phyloP scores from a whole-genome alignment of 2,888 invertebrate species.

The Synanthedon formicaeformis region DNA sequence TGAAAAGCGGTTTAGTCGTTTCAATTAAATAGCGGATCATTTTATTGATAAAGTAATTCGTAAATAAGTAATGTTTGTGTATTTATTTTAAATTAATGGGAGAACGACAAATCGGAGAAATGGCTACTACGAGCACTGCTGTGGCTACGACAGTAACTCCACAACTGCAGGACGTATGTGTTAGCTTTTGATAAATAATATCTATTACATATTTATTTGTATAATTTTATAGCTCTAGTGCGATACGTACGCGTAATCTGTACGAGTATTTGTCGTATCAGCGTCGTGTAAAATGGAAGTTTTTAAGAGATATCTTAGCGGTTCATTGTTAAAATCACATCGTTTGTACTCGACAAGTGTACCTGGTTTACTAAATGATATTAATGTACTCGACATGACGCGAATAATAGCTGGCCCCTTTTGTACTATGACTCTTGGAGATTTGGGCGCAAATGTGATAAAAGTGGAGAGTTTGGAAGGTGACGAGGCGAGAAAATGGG shows the following conservation, averaged over 20 bases:
- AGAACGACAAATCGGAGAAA: constrained; percentile 44
- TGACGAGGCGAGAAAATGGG: constrained; percentile 94
- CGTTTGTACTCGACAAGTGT: constrained; percentile 26
- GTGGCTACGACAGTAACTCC: constrained; percentile 37
- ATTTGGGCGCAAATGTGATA: constrained; percentile 92
- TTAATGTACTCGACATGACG: constrained; percentile 83
- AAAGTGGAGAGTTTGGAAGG: constrained; percentile 88
- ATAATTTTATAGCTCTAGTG: not conserved
- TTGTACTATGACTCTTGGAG: constrained; percentile 93
- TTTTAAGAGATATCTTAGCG: not conserved
- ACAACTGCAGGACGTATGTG: constrained; percentile 48
- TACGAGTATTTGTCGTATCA: not conserved
- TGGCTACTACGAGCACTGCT: constrained; percentile 61
- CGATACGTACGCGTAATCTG: not conserved
- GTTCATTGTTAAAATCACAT: constrained; percentile 3
- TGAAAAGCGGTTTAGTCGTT: too few relatives aligned
- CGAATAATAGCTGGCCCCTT: constrained; percentile 94
- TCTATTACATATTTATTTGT: not conserved
- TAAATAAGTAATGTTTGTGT: too few relatives aligned
- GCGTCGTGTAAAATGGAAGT: not conserved
- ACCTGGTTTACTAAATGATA: constrained; percentile 74
- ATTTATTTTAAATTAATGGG: constrained; percentile 35
- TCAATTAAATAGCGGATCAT: too few relatives aligned
- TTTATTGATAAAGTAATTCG: too few relatives aligned
- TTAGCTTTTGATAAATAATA: not conserved